Percentiles rank a stretch among this genome's conserved stretches.
Conservation (phyloP, 2,888 invertebrate species). For the Hypsopygia costalis region DNA sequence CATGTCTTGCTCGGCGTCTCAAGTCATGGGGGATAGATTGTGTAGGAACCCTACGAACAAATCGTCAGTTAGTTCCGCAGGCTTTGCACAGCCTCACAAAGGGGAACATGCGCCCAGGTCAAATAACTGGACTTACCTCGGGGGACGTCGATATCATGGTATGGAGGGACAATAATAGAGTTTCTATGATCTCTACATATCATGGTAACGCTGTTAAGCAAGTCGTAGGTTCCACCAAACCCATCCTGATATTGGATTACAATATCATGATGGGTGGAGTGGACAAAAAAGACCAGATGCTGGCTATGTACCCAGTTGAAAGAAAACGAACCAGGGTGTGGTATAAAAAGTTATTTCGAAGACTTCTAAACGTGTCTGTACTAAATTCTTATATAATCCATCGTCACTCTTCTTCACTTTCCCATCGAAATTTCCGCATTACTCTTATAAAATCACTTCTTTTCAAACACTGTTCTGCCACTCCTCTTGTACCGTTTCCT, state of each 20-base stretch:
- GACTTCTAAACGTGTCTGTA: conserved; percentile 13
- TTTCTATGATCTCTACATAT: conserved; percentile 13
- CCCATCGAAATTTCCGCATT: neutral
- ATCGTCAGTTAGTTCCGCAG: conserved; percentile 21
- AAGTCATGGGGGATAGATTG: conserved; percentile 22
- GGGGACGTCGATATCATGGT: conserved; percentile 10
- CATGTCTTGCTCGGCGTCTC: conserved; percentile 18
- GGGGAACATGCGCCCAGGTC: conserved; percentile 4
- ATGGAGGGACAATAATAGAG: conserved; percentile 11
- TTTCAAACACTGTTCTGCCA: too few species aligned
- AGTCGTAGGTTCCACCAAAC: neutral
- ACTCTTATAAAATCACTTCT: conserved; percentile 1
- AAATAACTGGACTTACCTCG: conserved; percentile 1
- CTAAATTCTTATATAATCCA: neutral
- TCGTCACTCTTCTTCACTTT: neutral
- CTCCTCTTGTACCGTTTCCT: too few species aligned
- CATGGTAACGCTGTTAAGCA: conserved; percentile 7
- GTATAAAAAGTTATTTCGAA: conserved; percentile 18
- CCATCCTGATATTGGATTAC: conserved; percentile 9
- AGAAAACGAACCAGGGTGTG: conserved; percentile 9
- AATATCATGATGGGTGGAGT: conserved; percentile 17
- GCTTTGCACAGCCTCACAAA: neutral
- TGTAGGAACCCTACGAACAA: conserved; percentile 21
- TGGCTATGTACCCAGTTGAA: conserved; percentile 14
- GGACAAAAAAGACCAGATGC: conserved; percentile 17